Base-by-base conservation (phyloP, 2,113 vertebrate species). In the Cryptoleucopteryx plumbea region DNA sequence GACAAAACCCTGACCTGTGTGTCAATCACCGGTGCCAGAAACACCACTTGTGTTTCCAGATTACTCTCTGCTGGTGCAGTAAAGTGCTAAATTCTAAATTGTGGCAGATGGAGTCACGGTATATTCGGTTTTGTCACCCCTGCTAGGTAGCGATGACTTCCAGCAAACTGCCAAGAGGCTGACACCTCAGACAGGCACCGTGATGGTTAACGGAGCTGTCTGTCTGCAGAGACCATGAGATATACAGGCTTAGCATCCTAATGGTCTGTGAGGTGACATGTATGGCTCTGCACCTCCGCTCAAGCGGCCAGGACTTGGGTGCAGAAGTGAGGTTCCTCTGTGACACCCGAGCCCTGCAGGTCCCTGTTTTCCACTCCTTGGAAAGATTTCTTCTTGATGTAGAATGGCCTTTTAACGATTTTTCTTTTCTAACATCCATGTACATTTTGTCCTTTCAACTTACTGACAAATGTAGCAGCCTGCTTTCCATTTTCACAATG, bases 221-320 rank as follows among this genome's bases (percentile, higher is more conserved):
- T 91, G 47, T 38, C 50, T 7, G 2, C 43, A 65, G 47, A 34
- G 48, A 1, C 31, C 6, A 1, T 11, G 27, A 55, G 67, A 45
- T 56, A 7, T 0, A 6, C 3, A 53, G 34, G 40, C 11, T 66
- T 22, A 56, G 45, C 19, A 34, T 32, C 21, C 29, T 16, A 8
- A 23, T 0, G 3, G 7, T 38, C 67, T 73, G 14, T 45, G 45
- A 38, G 36, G 29, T 1, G 2, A 40, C 40, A 47, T 1, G 1
- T 5, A 6, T 3, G 18, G 16, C 45, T 75, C 62, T 90, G 73
- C 48, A 52, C 43, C 31, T 53, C 47, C 6, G 7, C 61, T 56
- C 9, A 1, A 0, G 0, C 0, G 1, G 9, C 25, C n/a, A 70
- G 50, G n/a, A 19, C 73, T 72, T 19, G 16, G 11, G 13, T 83